phyloP scores from a whole-genome alignment of 1,140 invertebrate genomes.

The Pachyrhynchus sulphureomaculatus region DNA sequence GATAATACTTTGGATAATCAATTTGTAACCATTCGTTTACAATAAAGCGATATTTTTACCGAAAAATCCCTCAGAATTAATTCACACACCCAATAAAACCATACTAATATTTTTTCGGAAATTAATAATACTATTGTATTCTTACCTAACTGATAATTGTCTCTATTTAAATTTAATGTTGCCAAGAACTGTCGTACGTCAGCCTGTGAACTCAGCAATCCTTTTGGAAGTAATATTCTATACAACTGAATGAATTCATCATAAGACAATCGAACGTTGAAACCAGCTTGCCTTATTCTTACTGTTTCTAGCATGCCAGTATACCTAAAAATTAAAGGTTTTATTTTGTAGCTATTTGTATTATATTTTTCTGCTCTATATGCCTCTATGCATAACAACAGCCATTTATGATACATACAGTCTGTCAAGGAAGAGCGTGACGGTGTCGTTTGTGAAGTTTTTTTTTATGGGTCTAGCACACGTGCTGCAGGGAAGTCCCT shows the following conservation, averaged over 20 bases:
- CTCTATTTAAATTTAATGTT: constrained; percentile 76
- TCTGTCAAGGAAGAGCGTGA: no score
- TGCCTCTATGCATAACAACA: not conserved
- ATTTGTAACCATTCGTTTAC: no score
- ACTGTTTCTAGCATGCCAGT: constrained; percentile 98
- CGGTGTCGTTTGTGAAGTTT: no score
- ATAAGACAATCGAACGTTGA: constrained; percentile 90
- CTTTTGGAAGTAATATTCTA: constrained; percentile 87
- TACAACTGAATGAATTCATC: constrained; percentile 94
- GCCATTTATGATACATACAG: no score
- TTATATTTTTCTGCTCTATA: not conserved
- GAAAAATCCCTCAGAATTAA: no score
- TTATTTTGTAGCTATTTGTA: not conserved
- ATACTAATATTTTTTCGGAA: no score
- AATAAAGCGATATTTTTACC: no score
- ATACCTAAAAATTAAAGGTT: constrained; percentile 57
- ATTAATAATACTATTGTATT: no score
- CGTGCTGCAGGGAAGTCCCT: no score
- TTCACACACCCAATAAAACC: no score
- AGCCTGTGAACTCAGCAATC: constrained; percentile 73
- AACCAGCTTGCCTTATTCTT: constrained; percentile 90
- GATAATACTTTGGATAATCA: no score
- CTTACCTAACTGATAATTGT: constrained; percentile 86
- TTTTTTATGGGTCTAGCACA: no score
- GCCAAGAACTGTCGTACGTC: constrained; percentile 81